Percentiles rank a stretch among this genome's conserved stretches.
These are phyloP conservation scores for Andrena haemorrhoa DNA, from an alignment of 2,888 invertebrate genomes.

Conservation along the genomic window DNA sequence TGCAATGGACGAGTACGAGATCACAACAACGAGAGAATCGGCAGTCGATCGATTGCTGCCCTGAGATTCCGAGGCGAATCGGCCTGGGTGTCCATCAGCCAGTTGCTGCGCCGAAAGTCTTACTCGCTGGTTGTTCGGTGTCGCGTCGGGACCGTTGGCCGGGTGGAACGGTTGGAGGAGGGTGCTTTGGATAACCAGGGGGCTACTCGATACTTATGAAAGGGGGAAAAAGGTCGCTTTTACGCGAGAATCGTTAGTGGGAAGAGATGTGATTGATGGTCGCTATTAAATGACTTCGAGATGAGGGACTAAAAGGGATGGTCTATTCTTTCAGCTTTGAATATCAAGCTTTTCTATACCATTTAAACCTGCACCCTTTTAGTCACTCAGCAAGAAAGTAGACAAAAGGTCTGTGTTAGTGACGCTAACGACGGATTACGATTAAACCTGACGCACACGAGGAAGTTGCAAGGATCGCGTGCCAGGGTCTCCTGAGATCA, in stretches of 20 bases:
- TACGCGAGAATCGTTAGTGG: constrained; percentile 18
- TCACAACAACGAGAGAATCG: constrained; percentile 74
- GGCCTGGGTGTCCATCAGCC: constrained; percentile 69
- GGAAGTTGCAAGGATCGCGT: constrained; percentile 25
- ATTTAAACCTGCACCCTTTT: neutral
- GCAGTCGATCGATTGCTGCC: constrained; percentile 65
- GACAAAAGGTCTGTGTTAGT: constrained; percentile 27
- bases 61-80: constrained; percentile 53
- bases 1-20: constrained; percentile 72
- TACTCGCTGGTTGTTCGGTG: constrained; percentile 78
- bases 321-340: neutral
- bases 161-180: constrained; percentile 74
- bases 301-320: neutral
- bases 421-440: constrained; percentile 27
- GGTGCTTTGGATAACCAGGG: neutral
- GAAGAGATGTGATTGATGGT: constrained; percentile 15
- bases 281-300: constrained; percentile 9
- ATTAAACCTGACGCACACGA: constrained; percentile 12
- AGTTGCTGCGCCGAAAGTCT: constrained; percentile 70
- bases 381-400: neutral
- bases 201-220: constrained; percentile 22
- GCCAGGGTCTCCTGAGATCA: constrained; percentile 38
- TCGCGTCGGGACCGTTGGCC: constrained; percentile 84
- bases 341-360: no score
- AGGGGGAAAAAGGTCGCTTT: constrained; percentile 2